Evolutionary conservation across 2,888 invertebrate species (phyloP).

Genomic region (Epinotia ramella): DNA sequence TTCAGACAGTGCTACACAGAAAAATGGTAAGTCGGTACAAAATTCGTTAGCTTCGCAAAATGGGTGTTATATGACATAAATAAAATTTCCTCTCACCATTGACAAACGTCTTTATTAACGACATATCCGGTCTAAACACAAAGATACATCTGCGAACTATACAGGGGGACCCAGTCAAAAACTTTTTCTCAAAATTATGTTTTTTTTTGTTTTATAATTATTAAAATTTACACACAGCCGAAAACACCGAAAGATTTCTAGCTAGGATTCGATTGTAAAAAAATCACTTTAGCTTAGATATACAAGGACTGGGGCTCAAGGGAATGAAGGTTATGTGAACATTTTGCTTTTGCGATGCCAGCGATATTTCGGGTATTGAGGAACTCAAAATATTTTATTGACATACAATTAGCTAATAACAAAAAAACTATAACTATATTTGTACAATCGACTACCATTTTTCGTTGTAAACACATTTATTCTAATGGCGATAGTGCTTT

Average conservation of each 20-base stretch:
- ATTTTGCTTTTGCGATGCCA: constrained; percentile 86
- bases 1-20: constrained; percentile 60
- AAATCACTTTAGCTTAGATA: constrained; percentile 67
- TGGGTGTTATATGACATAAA: constrained; percentile 55
- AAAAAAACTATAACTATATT: constrained; percentile 69
- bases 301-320: constrained; percentile 63
- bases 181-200: constrained; percentile 82
- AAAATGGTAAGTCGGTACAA: constrained; percentile 75
- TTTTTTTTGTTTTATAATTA: constrained; percentile 68
- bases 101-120: constrained; percentile 81
- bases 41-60: constrained; percentile 77
- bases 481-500: constrained; percentile 65
- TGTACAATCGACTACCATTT: constrained; percentile 75
- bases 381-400: constrained; percentile 47
- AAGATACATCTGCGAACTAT: constrained; percentile 65
- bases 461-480: constrained; percentile 75
- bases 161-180: constrained; percentile 73
- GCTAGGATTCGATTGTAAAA: constrained; percentile 74
- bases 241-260: constrained; percentile 82
- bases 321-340: constrained; percentile 81
- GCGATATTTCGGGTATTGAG: constrained; percentile 60
- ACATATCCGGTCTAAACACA: constrained; percentile 75
- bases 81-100: constrained; percentile 72
- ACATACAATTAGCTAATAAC: constrained; percentile 58
- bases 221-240: constrained; percentile 84